phyloP scores from a whole-genome alignment of 2,797 vertebrate species.

The Potorous gilbertii region DNA sequence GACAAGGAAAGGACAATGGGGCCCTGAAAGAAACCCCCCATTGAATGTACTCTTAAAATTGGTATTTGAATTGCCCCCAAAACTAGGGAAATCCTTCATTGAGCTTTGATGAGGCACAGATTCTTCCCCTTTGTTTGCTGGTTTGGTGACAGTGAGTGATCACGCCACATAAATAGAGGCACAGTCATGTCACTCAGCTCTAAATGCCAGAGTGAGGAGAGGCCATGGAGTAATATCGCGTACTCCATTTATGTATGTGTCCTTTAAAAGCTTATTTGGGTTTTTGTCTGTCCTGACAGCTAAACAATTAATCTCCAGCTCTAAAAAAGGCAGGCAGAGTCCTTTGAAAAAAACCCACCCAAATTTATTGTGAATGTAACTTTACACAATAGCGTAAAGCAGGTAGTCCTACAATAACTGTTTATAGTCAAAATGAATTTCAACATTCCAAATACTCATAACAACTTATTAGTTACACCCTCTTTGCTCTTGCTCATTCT shows the following conservation, averaged over 20 bases:
- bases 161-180: not conserved
- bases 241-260: not conserved
- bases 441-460: not conserved
- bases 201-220: not conserved
- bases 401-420: not conserved
- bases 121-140: conserved; percentile 5
- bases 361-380: not conserved
- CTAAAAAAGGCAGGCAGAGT: not conserved
- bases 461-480: not conserved
- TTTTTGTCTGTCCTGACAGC: conserved; percentile 39
- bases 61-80: conserved; percentile 48
- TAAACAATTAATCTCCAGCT: conserved; percentile 52
- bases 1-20: conserved; percentile 69
- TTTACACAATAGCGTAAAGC: not conserved
- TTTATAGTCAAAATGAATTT: not conserved
- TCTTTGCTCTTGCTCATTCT: not conserved
- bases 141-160: not conserved
- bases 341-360: not conserved
- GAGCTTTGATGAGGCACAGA: not conserved
- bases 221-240: not conserved
- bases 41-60: conserved; percentile 35
- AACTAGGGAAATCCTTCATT: conserved; percentile 30
- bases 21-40: conserved; percentile 21
- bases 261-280: not conserved
- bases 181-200: not conserved